Percentiles rank a stretch among this genome's conserved stretches.
These are phyloP conservation scores for Microdon myrmicae DNA, from an alignment of 2,888 invertebrate species.

Conservation along the genomic window DNA sequence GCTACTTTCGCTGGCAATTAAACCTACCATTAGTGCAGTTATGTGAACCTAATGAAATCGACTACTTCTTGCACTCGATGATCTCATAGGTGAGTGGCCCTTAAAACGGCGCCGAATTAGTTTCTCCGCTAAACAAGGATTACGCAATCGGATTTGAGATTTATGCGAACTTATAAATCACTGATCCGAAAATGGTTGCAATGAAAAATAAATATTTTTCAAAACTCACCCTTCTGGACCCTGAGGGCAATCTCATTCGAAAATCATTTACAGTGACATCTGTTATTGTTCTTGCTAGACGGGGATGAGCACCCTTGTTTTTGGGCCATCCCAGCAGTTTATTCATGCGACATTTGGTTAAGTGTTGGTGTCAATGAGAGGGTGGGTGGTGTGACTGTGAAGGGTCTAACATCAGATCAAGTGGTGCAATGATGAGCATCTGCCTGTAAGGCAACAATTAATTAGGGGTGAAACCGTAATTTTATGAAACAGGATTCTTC, in stretches of 20 bases:
- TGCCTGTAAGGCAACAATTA: conserved; percentile 36
- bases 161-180: not conserved
- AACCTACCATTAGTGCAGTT: too few species aligned
- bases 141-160: conserved; percentile 29
- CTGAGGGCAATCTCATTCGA: conserved; percentile 24
- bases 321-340: conserved; percentile 36
- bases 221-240: conserved; percentile 26
- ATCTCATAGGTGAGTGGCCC: too few species aligned
- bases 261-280: conserved; percentile 49
- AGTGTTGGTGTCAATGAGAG: conserved; percentile 28
- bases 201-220: conserved; percentile 42
- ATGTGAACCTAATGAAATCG: too few species aligned
- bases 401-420: conserved; percentile 6
- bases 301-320: conserved; percentile 5
- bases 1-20: too few species aligned
- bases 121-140: too few species aligned
- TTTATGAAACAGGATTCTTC: conserved; percentile 21
- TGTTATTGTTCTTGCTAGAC: conserved; percentile 27
- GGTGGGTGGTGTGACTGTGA: conserved; percentile 1
- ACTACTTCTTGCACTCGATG: too few species aligned
- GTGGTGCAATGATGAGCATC: conserved; percentile 40
- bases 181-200: conserved; percentile 1
- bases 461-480: conserved; percentile 48
- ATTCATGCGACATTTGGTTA: conserved; percentile 45
- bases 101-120: too few species aligned